Conservation (phyloP, 2,113 vertebrate genomes). For the Melanotaenia duboulayi region DNA sequence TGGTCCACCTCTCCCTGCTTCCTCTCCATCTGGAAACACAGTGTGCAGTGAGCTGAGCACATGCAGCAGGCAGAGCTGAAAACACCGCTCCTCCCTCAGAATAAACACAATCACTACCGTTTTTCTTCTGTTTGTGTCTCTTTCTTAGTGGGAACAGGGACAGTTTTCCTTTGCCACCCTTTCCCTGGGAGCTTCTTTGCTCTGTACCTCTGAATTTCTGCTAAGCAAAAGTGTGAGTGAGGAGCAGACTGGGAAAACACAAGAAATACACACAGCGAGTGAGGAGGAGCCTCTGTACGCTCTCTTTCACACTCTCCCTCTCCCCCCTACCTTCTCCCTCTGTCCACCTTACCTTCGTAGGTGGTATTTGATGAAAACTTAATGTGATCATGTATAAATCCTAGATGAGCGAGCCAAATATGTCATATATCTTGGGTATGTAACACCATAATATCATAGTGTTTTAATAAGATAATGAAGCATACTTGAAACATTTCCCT, state of each 20-base stretch:
- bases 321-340: conserved; percentile 21
- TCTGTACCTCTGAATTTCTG: conserved; percentile 64
- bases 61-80: conserved; percentile 56
- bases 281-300: conserved; percentile 72
- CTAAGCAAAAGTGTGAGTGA: conserved; percentile 68
- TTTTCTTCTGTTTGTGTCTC: conserved; percentile 3
- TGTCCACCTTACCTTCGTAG: conserved; percentile 65
- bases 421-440: background rate
- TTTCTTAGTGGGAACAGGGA: conserved; percentile 21
- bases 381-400: conserved; percentile 52
- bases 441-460: conserved; percentile 31
- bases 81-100: conserved; percentile 27
- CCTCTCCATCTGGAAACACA: conserved; percentile 76
- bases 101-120: conserved; percentile 59
- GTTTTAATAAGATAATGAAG: conserved; percentile 39
- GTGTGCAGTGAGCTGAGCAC: conserved; percentile 58
- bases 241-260: conserved; percentile 64
- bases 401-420: conserved; percentile 6
- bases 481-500: conserved; percentile 18
- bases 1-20: conserved; percentile 67
- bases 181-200: conserved; percentile 51
- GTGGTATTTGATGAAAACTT: conserved; percentile 60
- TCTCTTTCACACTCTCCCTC: conserved; percentile 42
- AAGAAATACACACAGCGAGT: conserved; percentile 67
- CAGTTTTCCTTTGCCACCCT: conserved; percentile 5